Evolutionary conservation across 2,797 vertebrate genomes (phyloP), one percentile per base, ranked within the genome.

Genomic region (Microctenopoma steveboyesi): DNA sequence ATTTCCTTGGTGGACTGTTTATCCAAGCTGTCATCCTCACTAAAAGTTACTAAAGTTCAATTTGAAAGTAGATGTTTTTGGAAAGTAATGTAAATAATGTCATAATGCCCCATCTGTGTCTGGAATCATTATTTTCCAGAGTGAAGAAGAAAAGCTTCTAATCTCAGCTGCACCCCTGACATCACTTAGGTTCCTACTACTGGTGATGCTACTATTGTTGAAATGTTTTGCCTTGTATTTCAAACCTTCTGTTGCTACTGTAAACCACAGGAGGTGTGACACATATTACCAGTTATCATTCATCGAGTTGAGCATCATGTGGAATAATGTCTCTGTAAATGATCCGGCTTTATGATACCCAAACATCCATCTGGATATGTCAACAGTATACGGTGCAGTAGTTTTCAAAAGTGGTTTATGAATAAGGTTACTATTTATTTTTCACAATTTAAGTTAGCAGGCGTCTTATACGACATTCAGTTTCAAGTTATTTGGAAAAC

Each of bases 51-150:
- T 71, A 64, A 50, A 63, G 62, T 63, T 47, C 50, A 33, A 16
- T 58, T 66, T 73, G n/a, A 75, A 42, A 68, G 66, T n/a, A 46
- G 6, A 65, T 25, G n/a, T 16, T 62, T 73, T 50, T 30, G 16
- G 54, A 66, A 71, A 69, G 54, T 43, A 47, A 57, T 77, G 30
- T 66, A 69, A 79, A 76, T 46, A 69, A 54, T 71, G 65, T 74
- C 62, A 42, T 35, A 1, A 16, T 56, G 60, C 62, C 68, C 63
- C 27, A 27, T 70, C 13, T 7, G 9, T 9, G 43, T 46, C 56
- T 18, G 15, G 35, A 22, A 33, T 64, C 50, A 53, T 68, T 74
- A 54, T 67, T 69, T 69, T 14, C 22, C 16, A 11, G 14, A 72
- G 56, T 62, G 30, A 27, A 54, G 10, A 69, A 18, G 50, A 62